Evolutionary conservation across 2,888 invertebrate species (phyloP).

Genomic region (Ceratothoa steindachneri): DNA sequence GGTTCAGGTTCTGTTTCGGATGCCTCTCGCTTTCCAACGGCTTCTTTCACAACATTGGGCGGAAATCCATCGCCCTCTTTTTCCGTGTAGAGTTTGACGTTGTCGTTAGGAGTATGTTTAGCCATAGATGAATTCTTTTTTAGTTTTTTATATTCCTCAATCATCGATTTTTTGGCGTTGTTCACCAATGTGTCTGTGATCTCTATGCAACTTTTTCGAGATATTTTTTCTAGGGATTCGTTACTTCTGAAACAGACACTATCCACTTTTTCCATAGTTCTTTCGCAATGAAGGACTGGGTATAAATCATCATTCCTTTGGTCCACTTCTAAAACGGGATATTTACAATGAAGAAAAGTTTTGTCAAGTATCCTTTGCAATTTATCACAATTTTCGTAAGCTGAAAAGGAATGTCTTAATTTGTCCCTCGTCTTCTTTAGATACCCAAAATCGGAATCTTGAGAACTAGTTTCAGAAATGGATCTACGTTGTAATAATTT

Average conservation of each 20-base stretch:
- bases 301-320: neutral
- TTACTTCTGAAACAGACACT: neutral
- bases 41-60: neutral
- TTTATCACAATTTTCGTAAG: constrained; percentile 5
- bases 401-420: constrained; percentile 4
- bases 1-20: neutral
- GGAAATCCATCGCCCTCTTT: neutral
- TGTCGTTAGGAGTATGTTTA: neutral
- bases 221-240: neutral
- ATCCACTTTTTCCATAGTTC: neutral
- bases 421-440: neutral
- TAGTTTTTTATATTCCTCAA: constrained; percentile 5
- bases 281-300: neutral
- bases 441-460: neutral
- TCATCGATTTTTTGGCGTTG: constrained; percentile 2
- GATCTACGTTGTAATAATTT: neutral
- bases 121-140: constrained; percentile 2
- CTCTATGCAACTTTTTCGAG: neutral
- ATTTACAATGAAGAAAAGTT: neutral
- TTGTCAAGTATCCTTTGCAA: neutral
- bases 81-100: no score
- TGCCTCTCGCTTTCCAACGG: neutral
- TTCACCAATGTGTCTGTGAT: neutral
- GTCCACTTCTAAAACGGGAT: neutral
- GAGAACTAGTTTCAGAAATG: constrained; percentile 1